Base-by-base conservation (phyloP, 2,113 vertebrate genomes). In the Lagopus leucura region DNA sequence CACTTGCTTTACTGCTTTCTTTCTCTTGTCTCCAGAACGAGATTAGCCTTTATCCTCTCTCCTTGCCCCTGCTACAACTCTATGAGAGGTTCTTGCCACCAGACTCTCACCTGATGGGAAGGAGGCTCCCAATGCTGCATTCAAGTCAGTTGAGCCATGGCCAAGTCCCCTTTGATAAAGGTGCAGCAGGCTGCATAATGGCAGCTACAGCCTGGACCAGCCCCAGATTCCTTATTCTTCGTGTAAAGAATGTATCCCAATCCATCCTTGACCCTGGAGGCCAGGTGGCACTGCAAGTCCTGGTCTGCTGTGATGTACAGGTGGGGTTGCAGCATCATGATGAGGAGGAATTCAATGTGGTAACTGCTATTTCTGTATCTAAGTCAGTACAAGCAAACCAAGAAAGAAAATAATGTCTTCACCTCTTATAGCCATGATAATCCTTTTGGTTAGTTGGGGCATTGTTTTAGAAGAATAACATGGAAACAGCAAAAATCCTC, bases 401-500 rank as follows among this genome's bases (percentile, higher is more conserved):
- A 24, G 6, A 57, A 64, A 47, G 9, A 14, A 65, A 93, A 58
- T 1, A 63, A 38, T 18, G 24, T 30, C 81, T 72, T 89, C 40
- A 64, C 34, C 30, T 82, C 32, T 42, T 52, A 30, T 0, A 16
- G 28, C 24, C 8, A 1, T 3, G 4, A 61, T 11, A 55, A 91
- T 88, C 57, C 55, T 47, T 72, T 66, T 70, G 67, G 48, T 50
- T 70, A 86, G 45, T 84, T 30, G 30, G 8, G 64, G 72, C 12
- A 17, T 72, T 95, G 54, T 80, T 96, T 96, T 34, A 82, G 45
- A 89, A 81, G 47, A 40, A 86, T 43, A 83, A 28, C 70, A 48
- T 63, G 25, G 14, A 86, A 55, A 63, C 1, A 1, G 8, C 20
- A 78, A 47, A 63, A 38, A 11, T 73, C 8, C 21, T 87, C 22